Evolutionary conservation across 2,888 invertebrate genomes (phyloP).

Genomic region (Minunthozetes semirufus): DNA sequence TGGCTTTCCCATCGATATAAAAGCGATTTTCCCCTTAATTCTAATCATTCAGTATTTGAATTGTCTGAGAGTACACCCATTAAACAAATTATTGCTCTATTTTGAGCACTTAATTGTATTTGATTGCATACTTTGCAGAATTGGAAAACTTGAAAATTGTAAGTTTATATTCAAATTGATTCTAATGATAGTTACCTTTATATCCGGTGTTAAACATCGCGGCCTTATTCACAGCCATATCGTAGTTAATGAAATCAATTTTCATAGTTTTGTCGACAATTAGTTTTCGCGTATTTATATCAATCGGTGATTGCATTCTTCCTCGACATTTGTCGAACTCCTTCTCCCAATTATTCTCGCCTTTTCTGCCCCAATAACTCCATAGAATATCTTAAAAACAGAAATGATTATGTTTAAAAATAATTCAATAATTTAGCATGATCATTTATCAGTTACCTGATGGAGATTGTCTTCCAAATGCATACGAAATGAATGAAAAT

Average conservation of each 20-base stretch:
- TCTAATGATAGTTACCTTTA: background rate
- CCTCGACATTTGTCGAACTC: slow-evolving; percentile 29
- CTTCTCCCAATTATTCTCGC: slow-evolving; percentile 31
- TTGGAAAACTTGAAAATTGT: too few relatives aligned
- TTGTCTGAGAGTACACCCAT: too few relatives aligned
- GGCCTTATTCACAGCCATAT: slow-evolving; percentile 3
- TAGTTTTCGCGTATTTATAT: slow-evolving; percentile 19
- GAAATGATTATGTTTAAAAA: background rate
- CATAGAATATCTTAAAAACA: slow-evolving; percentile 2
- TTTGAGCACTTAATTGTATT: too few relatives aligned
- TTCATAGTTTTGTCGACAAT: slow-evolving; percentile 14
- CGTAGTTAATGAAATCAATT: slow-evolving; percentile 33
- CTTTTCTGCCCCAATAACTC: slow-evolving; percentile 34
- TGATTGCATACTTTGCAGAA: too few relatives aligned
- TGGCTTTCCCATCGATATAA: too few relatives aligned
- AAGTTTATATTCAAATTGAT: background rate
- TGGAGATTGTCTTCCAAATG: background rate
- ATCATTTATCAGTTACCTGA: background rate
- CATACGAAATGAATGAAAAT: background rate
- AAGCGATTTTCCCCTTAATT: too few relatives aligned
- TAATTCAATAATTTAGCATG: background rate
- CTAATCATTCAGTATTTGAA: too few relatives aligned
- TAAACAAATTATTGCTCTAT: too few relatives aligned
- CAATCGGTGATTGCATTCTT: slow-evolving; percentile 33
- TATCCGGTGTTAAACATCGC: background rate